A percentile compares a stretch with the other conserved stretches of the same genome.
Conservation (phyloP, 2,113 vertebrate species). For the Taurulus bubalis region DNA sequence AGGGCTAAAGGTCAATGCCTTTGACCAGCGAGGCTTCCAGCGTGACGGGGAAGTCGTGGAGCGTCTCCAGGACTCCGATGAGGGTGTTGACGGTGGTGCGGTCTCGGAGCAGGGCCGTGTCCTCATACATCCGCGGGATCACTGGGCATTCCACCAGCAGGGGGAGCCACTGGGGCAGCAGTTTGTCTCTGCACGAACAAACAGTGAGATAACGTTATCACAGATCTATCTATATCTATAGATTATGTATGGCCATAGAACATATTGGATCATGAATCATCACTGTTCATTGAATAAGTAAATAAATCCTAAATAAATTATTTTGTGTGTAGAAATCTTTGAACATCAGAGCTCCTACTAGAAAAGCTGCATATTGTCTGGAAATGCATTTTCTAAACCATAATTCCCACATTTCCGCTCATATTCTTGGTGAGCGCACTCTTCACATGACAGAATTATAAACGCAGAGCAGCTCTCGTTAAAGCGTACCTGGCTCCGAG, state of each 20-base stretch:
- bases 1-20: constrained; percentile 89
- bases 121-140: constrained; percentile 91
- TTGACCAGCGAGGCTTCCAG: constrained; percentile 94
- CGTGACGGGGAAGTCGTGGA: constrained; percentile 91
- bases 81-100: constrained; percentile 88
- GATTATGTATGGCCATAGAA: not conserved
- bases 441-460: not conserved
- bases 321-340: too few species aligned
- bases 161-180: constrained; percentile 92
- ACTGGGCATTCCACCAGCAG: constrained; percentile 89
- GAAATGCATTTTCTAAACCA: not conserved
- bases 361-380: not conserved
- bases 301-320: not conserved
- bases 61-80: constrained; percentile 87
- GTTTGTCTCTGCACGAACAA: constrained; percentile 84
- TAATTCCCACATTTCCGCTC: not conserved
- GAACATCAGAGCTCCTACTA: not conserved
- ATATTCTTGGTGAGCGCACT: not conserved
- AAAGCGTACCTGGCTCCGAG: constrained; percentile 88
- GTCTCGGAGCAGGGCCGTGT: constrained; percentile 91
- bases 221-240: too few species aligned
- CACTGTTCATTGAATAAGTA: not conserved
- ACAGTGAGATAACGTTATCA: not conserved
- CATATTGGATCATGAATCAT: not conserved
- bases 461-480: not conserved